These are phyloP conservation scores for Coecobrya sp. DNA, from an alignment of 2,888 invertebrate species.

Conservation along the genomic window DNA sequence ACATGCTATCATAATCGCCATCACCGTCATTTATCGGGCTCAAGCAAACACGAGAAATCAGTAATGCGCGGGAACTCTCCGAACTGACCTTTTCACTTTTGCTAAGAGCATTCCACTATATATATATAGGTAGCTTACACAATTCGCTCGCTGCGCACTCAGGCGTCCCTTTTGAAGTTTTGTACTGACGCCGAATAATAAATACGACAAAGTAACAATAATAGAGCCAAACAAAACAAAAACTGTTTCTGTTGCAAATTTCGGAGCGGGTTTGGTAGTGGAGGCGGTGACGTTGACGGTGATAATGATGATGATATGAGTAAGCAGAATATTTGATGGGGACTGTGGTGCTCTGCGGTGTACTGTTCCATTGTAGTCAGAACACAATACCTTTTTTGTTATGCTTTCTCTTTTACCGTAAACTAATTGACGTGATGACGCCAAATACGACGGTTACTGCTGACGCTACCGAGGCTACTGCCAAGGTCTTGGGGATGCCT, in stretches of 20 bases:
- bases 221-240: not conserved
- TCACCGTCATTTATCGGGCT: not conserved
- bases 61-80: not conserved
- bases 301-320: not conserved
- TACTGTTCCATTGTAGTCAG: conserved; percentile 26
- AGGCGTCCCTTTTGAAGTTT: not conserved
- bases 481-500: not conserved
- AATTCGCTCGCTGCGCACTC: not conserved
- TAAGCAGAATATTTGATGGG: conserved; percentile 26
- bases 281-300: not conserved
- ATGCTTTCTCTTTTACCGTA: conserved; percentile 72
- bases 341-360: not conserved
- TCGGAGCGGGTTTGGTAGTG: not conserved
- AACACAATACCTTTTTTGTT: conserved; percentile 53
- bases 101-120: not conserved
- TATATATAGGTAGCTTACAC: not conserved
- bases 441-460: conserved; percentile 19
- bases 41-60: not conserved
- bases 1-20: not conserved
- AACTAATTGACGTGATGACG: conserved; percentile 71
- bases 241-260: not conserved
- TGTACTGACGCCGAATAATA: not conserved
- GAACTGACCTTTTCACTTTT: conserved; percentile 5
- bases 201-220: not conserved
- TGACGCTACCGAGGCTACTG: conserved; percentile 41